phyloP scores from a whole-genome alignment of 2,888 invertebrate genomes.

The Hydroisotoma schaefferi region DNA sequence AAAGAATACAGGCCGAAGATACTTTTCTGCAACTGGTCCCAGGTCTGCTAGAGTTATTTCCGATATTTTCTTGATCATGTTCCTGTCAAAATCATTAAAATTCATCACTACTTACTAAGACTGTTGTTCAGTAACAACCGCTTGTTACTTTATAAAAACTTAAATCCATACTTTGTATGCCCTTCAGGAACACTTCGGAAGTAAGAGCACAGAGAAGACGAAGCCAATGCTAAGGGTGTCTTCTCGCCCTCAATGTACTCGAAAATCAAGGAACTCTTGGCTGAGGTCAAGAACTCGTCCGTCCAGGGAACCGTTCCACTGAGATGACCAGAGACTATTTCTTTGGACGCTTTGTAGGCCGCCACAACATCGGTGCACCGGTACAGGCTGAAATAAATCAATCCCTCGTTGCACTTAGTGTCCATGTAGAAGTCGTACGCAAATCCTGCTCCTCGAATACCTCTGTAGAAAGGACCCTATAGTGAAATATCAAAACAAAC shows the following conservation, averaged over 20 bases:
- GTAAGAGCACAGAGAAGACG: constrained; percentile 67
- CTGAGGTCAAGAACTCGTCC: constrained; percentile 71
- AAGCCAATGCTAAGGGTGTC: constrained; percentile 43
- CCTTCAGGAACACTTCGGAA: constrained; percentile 64
- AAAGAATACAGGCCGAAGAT: constrained; percentile 67
- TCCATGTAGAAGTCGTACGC: constrained; percentile 73
- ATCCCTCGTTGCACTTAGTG: constrained; percentile 64
- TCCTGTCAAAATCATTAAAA: constrained; percentile 55
- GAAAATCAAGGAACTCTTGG: constrained; percentile 71
- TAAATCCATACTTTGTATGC: constrained; percentile 52
- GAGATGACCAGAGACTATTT: constrained; percentile 67
- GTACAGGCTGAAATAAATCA: constrained; percentile 68
- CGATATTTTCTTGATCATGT: constrained; percentile 64
- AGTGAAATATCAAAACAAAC: constrained; percentile 12
- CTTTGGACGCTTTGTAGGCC: constrained; percentile 73
- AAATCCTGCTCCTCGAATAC: constrained; percentile 79
- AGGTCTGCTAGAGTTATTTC: constrained; percentile 64
- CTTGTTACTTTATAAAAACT: neutral
- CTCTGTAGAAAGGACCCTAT: constrained; percentile 85
- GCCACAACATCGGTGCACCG: constrained; percentile 72
- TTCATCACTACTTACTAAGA: neutral
- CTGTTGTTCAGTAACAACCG: neutral
- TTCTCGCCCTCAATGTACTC: constrained; percentile 72
- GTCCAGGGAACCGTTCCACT: constrained; percentile 64
- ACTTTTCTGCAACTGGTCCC: constrained; percentile 65